phyloP scores from a whole-genome alignment of 2,797 vertebrate genomes.

The Acipenser oxyrinchus region DNA sequence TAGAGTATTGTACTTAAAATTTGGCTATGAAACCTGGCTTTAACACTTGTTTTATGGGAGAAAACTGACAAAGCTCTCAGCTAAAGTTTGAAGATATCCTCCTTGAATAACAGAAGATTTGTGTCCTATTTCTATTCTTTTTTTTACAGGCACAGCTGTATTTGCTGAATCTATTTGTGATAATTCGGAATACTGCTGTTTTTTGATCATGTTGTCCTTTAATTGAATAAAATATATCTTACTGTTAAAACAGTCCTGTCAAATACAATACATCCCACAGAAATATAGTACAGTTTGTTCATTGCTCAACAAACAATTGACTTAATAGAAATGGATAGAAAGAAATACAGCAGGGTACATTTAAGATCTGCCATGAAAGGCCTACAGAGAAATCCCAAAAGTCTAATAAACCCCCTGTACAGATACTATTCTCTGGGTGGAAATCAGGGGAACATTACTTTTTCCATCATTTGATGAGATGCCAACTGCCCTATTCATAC shows the following conservation, averaged over 20 bases:
- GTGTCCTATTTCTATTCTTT: too few relatives aligned
- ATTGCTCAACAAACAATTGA: conserved; percentile 3
- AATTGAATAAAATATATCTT: too few relatives aligned
- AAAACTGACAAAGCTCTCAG: too few relatives aligned
- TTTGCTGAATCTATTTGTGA: too few relatives aligned
- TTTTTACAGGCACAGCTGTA: too few relatives aligned
- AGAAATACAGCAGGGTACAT: not conserved
- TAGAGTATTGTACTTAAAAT: too few relatives aligned
- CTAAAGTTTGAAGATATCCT: too few relatives aligned
- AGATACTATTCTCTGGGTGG: conserved; percentile 9
- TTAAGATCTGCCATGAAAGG: conserved; percentile 1
- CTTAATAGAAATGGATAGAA: not conserved
- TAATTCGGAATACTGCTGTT: too few relatives aligned
- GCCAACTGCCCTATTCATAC: conserved; percentile 29
- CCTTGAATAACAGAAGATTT: too few relatives aligned
- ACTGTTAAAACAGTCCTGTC: conserved; percentile 20
- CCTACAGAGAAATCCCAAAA: not conserved
- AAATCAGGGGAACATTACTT: conserved; percentile 23
- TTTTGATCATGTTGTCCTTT: too few relatives aligned
- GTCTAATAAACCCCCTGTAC: conserved; percentile 7
- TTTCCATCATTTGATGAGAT: conserved; percentile 29
- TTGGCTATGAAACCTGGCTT: too few relatives aligned
- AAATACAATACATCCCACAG: conserved; percentile 25
- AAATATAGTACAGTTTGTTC: conserved; percentile 3
- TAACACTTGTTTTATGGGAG: too few relatives aligned